Evolutionary conservation across 2,888 invertebrate genomes (phyloP).

Genomic region (Cheilosia vulpina): DNA sequence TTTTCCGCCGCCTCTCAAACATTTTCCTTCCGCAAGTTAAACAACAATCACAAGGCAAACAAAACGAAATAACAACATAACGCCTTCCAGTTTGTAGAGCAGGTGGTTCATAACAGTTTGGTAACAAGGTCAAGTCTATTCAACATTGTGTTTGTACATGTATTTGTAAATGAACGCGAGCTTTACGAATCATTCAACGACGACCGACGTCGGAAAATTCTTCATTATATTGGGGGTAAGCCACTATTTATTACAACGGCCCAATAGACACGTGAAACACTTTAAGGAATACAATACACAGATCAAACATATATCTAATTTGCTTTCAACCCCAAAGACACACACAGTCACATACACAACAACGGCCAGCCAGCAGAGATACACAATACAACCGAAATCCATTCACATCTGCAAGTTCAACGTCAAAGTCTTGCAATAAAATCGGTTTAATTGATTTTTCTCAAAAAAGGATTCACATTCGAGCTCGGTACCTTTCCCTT

Average conservation of each 20-base stretch:
- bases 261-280: constrained; percentile 16
- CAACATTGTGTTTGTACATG: constrained; percentile 26
- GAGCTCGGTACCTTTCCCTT: no score
- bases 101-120: constrained; percentile 61
- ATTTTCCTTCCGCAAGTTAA: not conserved
- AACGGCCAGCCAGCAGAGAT: constrained; percentile 33
- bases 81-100: constrained; percentile 34
- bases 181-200: constrained; percentile 10
- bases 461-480: constrained; percentile 43
- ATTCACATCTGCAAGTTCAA: constrained; percentile 67
- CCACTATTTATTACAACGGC: constrained; percentile 6
- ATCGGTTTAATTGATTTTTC: constrained; percentile 70
- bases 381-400: constrained; percentile 58
- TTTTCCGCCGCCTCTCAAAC: not conserved
- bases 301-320: no score
- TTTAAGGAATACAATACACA: not conserved
- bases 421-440: constrained; percentile 48
- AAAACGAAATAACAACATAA: constrained; percentile 32
- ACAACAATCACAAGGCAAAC: constrained; percentile 20
- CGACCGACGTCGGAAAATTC: not conserved
- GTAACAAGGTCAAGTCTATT: constrained; percentile 61
- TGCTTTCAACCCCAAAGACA: not conserved
- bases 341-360: not conserved
- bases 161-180: constrained; percentile 1
- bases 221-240: constrained; percentile 16